Base-by-base conservation (phyloP, 2,113 vertebrate genomes). In the Lasiurus cinereus region DNA sequence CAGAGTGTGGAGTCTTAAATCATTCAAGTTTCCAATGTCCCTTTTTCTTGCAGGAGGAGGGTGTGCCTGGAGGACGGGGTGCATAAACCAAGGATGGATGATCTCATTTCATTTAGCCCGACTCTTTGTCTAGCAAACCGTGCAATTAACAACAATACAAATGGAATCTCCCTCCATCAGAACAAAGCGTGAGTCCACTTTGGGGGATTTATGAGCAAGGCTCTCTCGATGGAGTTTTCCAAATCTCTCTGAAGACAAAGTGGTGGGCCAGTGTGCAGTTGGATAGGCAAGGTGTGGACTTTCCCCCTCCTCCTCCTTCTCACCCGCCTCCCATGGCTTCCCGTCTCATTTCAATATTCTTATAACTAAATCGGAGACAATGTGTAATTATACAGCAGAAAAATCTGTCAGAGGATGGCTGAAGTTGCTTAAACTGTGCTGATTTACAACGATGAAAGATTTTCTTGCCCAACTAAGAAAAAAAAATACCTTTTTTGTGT, bases 391-490 rank as follows among this genome's bases (percentile, higher is more conserved):
- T 96, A 98, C 96, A 97, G 97, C 96, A 97, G 96, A 93, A 97
- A 98, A 98, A 96, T 96, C 98, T 97, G 98, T 94, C 97, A 96
- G 98, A 94, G 97, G 98, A 97, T 96, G 95, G 98, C 96, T 98
- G 96, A 96, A 97, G 96, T 97, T 98, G 97, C 98, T 98, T 98
- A 97, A 98, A 98, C 97, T 98, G 98, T 97, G 97, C 98, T 98
- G 98, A 98, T 98, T 98, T 98, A 98, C 97, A 98, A 97, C 98
- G 98, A 97, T 95, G 96, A 97, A 98, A 97, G 94, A 94, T 97
- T 97, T 97, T 96, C 94, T 86, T 83, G 50, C 94, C 87, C 36
- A n/a, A 46, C 48, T 33, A 21, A 24, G 95, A 88, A 90, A 95
- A 93, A 96, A 97, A 97, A 94, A 83, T 92, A 97, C 97, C 96